Evolutionary conservation across 2,797 vertebrate genomes (phyloP), one percentile per base, ranked within the genome.

Genomic region (Delichon dasypus): DNA sequence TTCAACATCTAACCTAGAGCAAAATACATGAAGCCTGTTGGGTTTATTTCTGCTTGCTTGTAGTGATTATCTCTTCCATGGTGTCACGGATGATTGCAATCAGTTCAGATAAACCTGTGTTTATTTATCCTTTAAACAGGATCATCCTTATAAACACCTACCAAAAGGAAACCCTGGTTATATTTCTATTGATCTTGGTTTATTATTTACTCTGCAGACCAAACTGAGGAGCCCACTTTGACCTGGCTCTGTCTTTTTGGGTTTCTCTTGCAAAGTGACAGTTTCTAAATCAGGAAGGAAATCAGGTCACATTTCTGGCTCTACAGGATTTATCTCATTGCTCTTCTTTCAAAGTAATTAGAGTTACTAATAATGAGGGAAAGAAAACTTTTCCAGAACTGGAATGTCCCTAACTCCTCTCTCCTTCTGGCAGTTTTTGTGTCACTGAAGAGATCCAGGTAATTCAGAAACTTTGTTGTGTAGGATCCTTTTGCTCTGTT

Each of bases 201-300:
- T 55, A 42, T 74, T 90, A 82, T 95, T 94, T 94, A 91, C 68
- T 71, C 40, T 62, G 77, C 62, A 85, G 80, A 84, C 70, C 38
- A 84, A 90, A 79, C 75, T 16, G 53, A 65, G 65, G 82, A 66
- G 34, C 65, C 85, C 55, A 75, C 88, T 94, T 78, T 91, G 89
- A 95, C 94, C 94, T 38, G 80, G 40, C 84, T 89, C 25, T 76
- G 92, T 96, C 96, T 97, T 88, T 95, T 96, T 95, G 83, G 84
- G 93, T 81, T 97, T 97, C 62, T 94, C 88, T 96, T 95, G 89
- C 88, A 85, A 93, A 97, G 91, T 96, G 93, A 95, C 90, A 89
- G 94, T 95, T 97, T 96, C 96, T 97, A 97, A 97, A 96, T 97
- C 96, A 96, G 91, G 95, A 94, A 95, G 87, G 74, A 96, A 97